These are phyloP conservation scores for Andrena haemorrhoa DNA, from an alignment of 2,888 invertebrate species.

Conservation along the genomic window DNA sequence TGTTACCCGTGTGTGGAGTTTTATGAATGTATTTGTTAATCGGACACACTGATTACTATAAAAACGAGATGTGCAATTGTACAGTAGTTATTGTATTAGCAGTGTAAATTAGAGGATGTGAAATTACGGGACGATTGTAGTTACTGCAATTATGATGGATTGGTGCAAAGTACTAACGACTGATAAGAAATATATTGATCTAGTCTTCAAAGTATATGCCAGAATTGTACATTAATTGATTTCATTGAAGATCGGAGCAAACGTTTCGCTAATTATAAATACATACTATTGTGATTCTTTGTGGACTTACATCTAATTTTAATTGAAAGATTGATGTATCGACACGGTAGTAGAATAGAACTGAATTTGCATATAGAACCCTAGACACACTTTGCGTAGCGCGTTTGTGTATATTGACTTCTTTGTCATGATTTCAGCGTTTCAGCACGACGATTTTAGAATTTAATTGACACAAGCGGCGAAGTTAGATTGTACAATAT, in stretches of 20 bases:
- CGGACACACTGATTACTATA: constrained; percentile 25
- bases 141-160: constrained; percentile 28
- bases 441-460: constrained; percentile 19
- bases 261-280: constrained; percentile 26
- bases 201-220: constrained; percentile 63
- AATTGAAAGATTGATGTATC: constrained; percentile 29
- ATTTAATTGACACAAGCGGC: constrained; percentile 35
- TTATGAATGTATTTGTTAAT: constrained; percentile 38
- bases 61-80: constrained; percentile 35
- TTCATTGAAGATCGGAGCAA: constrained; percentile 16
- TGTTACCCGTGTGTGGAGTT: constrained; percentile 29
- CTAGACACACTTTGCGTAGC: constrained; percentile 1
- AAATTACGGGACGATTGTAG: constrained; percentile 14
- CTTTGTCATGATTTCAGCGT: constrained; percentile 19
- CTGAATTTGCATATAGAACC: constrained; percentile 26
- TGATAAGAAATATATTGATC: constrained; percentile 55
- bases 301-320: constrained; percentile 29
- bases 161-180: constrained; percentile 50
- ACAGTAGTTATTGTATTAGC: constrained; percentile 36
- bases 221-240: constrained; percentile 51
- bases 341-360: constrained; percentile 25
- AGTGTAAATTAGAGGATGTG: constrained; percentile 31
- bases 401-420: background rate
- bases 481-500: constrained; percentile 26
- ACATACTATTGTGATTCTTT: constrained; percentile 38